Percentiles rank a stretch among this genome's conserved stretches.
Evolutionary conservation across 2,888 invertebrate species (phyloP).

Genomic region (Nebria brevicollis): DNA sequence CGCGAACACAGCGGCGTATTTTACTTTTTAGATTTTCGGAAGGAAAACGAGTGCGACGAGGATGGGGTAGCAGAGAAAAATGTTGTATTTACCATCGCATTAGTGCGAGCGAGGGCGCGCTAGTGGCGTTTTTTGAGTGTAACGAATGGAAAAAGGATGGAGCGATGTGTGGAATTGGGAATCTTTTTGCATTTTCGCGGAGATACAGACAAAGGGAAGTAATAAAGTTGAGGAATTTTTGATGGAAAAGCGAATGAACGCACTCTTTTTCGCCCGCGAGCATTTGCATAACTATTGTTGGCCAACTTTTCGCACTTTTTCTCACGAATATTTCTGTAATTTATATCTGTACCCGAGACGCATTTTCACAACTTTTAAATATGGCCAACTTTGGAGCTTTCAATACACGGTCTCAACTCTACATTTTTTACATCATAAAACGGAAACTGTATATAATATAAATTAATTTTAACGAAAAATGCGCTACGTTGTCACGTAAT

Average conservation of each 20-base stretch:
- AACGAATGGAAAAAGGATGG: conserved; percentile 48
- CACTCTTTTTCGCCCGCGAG: neutral
- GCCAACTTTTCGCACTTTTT: neutral
- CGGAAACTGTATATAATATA: too few species aligned
- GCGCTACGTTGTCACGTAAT: too few species aligned
- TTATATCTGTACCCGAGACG: too few species aligned
- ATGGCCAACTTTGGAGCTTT: too few species aligned
- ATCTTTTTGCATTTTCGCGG: conserved; percentile 52
- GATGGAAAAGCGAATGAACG: conserved; percentile 44
- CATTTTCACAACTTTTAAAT: too few species aligned
- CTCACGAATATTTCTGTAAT: too few species aligned
- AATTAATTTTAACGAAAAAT: too few species aligned
- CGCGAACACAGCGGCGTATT: conserved; percentile 52
- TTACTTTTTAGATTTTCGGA: conserved; percentile 59
- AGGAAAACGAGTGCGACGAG: conserved; percentile 48
- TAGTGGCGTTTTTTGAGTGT: conserved; percentile 48
- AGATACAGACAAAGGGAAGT: conserved; percentile 51
- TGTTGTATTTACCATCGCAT: conserved; percentile 57
- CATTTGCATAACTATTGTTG: neutral
- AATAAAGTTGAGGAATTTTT: conserved; percentile 39
- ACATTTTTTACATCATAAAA: too few species aligned
- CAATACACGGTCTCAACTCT: too few species aligned
- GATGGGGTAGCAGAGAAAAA: conserved; percentile 55
- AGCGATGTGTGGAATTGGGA: conserved; percentile 55
- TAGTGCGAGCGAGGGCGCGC: conserved; percentile 55